Conservation (phyloP, 92 coral and sea anemone genomes). For the Ricordea florida region DNA sequence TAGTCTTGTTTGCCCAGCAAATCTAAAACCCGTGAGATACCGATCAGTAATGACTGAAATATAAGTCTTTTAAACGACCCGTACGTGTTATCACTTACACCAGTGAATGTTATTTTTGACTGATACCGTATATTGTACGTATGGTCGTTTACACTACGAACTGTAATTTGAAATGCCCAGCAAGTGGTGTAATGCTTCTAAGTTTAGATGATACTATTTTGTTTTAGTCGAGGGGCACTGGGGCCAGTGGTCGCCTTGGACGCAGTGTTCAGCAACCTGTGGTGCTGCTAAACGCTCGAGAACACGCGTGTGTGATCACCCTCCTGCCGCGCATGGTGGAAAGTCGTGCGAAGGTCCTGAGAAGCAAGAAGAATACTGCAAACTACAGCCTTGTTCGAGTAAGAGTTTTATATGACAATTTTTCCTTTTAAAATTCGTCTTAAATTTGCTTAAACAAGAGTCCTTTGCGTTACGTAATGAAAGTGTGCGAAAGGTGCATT, state of each 20-base stretch:
- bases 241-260: constrained; percentile 83
- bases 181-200: background rate
- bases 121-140: no score
- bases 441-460: background rate
- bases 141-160: no score
- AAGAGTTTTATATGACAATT: background rate
- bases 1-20: no score
- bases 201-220: background rate
- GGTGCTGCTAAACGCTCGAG: constrained; percentile 89
- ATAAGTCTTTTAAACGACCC: no score
- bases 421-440: background rate
- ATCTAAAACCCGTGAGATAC: no score
- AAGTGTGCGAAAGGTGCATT: no score
- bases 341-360: constrained; percentile 79
- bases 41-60: no score
- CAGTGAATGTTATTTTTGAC: no score
- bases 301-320: constrained; percentile 76
- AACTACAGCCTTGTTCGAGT: constrained; percentile 75
- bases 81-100: no score
- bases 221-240: constrained; percentile 76
- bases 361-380: constrained; percentile 85
- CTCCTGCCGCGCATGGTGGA: constrained; percentile 88
- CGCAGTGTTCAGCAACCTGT: constrained; percentile 80
- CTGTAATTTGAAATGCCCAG: no score
- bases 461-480: no score